Evolutionary conservation across 1,140 invertebrate genomes (phyloP).

Genomic region (Dermatophagoides farinae): DNA sequence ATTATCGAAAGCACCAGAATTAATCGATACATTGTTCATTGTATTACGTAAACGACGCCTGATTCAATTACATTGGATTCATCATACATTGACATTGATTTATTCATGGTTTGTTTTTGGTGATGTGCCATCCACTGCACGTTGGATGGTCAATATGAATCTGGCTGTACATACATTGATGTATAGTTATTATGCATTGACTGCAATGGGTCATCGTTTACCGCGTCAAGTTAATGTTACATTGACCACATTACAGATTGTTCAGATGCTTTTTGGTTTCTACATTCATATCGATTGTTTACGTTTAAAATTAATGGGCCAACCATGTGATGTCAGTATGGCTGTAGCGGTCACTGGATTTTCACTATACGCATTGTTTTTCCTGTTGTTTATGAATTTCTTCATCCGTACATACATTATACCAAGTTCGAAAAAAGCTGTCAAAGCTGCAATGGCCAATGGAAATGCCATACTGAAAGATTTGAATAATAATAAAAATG

Average conservation of each 20-base stretch:
- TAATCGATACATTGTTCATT: slow-evolving; percentile 36
- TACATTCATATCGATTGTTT: slow-evolving; percentile 34
- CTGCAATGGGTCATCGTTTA: slow-evolving; percentile 28
- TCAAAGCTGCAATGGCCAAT: background rate
- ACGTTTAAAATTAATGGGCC: background rate
- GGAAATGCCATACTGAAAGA: background rate
- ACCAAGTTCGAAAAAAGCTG: background rate
- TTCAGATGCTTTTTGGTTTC: slow-evolving; percentile 31
- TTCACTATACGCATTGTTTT: slow-evolving; percentile 10
- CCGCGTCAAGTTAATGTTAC: slow-evolving; percentile 30
- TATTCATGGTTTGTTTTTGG: slow-evolving; percentile 31
- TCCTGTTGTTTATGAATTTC: slow-evolving; percentile 13
- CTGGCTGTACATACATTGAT: slow-evolving; percentile 53
- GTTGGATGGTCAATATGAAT: slow-evolving; percentile 98
- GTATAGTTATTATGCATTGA: slow-evolving; percentile 32
- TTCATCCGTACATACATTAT: slow-evolving; percentile 12
- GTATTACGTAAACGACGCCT: slow-evolving; percentile 33
- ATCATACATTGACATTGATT: slow-evolving; percentile 34
- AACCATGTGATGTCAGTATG: background rate
- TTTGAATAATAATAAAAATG: background rate
- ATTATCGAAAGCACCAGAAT: slow-evolving; percentile 54
- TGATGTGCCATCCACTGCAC: slow-evolving; percentile 18
- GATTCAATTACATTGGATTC: slow-evolving; percentile 39
- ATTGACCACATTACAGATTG: slow-evolving; percentile 32
- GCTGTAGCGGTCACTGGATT: background rate